Percentiles rank a stretch among this genome's conserved stretches.
These are phyloP conservation scores for Saguinus imperator DNA, from an alignment of 2,113 vertebrate genomes.

Conservation along the genomic window DNA sequence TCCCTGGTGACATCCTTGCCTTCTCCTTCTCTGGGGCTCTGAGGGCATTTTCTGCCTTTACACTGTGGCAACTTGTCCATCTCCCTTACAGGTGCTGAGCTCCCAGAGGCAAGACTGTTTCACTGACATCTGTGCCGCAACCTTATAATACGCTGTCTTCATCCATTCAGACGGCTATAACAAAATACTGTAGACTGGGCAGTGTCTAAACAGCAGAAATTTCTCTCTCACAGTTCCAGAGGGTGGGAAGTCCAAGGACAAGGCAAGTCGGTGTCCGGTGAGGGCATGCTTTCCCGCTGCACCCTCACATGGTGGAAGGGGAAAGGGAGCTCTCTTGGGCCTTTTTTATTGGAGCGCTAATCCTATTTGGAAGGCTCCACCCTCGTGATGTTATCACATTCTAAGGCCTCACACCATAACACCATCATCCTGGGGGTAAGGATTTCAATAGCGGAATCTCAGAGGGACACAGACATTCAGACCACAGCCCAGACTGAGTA, in stretches of 20 bases:
- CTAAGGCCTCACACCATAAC: background rate
- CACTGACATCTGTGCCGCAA: background rate
- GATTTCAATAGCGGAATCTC: background rate
- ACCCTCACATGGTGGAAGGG: background rate
- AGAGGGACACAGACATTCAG: background rate
- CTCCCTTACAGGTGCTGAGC: background rate
- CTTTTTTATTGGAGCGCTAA: background rate
- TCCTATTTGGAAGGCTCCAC: background rate
- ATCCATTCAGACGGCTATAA: background rate
- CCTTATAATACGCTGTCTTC: background rate
- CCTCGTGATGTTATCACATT: background rate
- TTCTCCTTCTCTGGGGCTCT: background rate
- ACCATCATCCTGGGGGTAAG: too few species aligned
- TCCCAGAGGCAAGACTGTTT: background rate
- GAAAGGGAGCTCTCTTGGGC: background rate
- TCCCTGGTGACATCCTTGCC: background rate
- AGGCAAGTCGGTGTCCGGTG: background rate
- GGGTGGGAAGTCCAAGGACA: background rate
- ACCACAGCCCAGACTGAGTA: background rate
- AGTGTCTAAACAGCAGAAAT: background rate
- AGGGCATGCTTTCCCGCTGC: background rate
- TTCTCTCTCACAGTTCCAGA: background rate
- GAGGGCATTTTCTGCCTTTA: background rate
- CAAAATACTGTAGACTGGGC: background rate
- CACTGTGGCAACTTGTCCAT: rapidly evolving